phyloP scores from a whole-genome alignment of 1,140 invertebrate genomes.

The Drosophila parvula region DNA sequence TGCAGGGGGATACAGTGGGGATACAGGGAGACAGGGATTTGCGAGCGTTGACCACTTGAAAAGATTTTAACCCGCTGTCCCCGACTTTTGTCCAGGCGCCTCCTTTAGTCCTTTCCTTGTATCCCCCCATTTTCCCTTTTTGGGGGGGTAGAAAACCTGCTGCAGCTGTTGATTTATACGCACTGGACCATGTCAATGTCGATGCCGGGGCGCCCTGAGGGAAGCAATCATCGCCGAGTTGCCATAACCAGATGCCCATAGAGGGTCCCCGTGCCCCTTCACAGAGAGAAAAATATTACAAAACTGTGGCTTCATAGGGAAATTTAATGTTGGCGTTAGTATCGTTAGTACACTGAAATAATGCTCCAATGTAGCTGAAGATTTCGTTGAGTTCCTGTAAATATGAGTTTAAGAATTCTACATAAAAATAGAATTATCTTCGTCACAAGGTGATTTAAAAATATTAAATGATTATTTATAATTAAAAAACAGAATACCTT shows the following conservation, averaged over 20 bases:
- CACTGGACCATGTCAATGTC: constrained; percentile 59
- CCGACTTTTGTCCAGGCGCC: constrained; percentile 21
- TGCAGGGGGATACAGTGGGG: too few species aligned
- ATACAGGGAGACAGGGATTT: constrained; percentile 25
- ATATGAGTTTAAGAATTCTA: too few species aligned
- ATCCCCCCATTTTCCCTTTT: background rate
- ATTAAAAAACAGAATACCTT: too few species aligned
- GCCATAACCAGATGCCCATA: constrained; percentile 48
- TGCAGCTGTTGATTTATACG: constrained; percentile 74
- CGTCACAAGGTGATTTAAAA: too few species aligned
- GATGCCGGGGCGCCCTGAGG: constrained; percentile 37
- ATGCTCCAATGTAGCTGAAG: too few species aligned
- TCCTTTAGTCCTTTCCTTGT: background rate
- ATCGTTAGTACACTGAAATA: too few species aligned
- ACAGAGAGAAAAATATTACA: background rate
- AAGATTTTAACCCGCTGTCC: constrained; percentile 42
- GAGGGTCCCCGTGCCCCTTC: background rate
- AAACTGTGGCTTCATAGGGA: background rate
- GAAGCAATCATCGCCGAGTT: constrained; percentile 62
- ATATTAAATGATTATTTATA: too few species aligned
- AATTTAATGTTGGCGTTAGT: too few species aligned
- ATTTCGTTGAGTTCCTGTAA: too few species aligned
- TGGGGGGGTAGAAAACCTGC: constrained; percentile 10
- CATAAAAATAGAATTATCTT: too few species aligned
- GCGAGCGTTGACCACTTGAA: constrained; percentile 55